Conservation (phyloP, 2,888 invertebrate genomes). For the Thelaira solivaga region DNA sequence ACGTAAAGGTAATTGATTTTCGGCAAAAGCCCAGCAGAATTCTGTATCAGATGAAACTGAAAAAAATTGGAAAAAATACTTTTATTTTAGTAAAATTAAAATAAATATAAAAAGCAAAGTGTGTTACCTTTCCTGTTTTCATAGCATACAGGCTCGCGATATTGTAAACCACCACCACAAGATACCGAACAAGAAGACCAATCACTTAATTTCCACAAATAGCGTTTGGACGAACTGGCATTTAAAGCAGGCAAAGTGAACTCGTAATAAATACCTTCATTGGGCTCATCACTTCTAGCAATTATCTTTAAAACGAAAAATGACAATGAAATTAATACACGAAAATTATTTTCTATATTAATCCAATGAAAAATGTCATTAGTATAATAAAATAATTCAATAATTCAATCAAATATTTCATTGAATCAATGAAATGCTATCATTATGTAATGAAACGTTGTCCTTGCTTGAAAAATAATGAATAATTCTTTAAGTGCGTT, state of each 20-base stretch:
- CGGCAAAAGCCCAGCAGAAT: conserved; percentile 80
- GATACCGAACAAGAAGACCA: conserved; percentile 88
- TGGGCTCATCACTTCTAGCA: conserved; percentile 84
- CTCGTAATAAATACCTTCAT: conserved; percentile 89
- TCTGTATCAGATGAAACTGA: conserved; percentile 81
- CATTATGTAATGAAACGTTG: no score
- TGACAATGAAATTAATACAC: conserved; percentile 21
- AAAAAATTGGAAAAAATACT: conserved; percentile 56
- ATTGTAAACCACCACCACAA: conserved; percentile 87
- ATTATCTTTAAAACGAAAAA: conserved; percentile 79
- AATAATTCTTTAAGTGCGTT: no score
- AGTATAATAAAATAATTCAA: no score
- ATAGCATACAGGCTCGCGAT: conserved; percentile 78
- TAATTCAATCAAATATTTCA: no score
- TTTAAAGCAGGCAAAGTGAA: conserved; percentile 81
- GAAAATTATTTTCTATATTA: no score
- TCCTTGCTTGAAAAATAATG: no score
- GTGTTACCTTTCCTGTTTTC: conserved; percentile 78
- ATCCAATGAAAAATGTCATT: no score
- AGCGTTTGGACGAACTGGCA: conserved; percentile 81
- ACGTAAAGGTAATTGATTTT: conserved; percentile 80
- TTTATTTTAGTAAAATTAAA: not conserved
- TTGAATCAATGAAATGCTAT: no score
- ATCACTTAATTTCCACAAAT: conserved; percentile 86
- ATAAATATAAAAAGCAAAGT: not conserved